Evolutionary conservation across 2,113 vertebrate genomes (phyloP), one percentile per base, ranked within the genome.

Genomic region (Nerophis ophidion): DNA sequence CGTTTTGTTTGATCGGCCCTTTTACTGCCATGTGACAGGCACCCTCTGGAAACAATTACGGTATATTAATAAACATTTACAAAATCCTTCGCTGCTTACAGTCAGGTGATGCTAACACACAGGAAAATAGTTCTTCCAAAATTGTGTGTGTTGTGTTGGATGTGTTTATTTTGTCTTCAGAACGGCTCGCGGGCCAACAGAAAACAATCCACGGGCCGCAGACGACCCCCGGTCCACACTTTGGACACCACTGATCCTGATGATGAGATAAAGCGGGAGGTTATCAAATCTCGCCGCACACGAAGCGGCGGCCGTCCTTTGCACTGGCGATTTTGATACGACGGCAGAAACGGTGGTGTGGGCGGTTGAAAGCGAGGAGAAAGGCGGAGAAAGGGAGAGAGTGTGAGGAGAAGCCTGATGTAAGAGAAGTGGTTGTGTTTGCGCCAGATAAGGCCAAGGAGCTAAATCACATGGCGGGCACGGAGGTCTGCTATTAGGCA

Each of bases 401-500:
- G 72, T 69, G 74, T 68, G 66, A 78, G 77, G 85, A 82, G 79
- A 75, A 81, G 69, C 68, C 61, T 79, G 76, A 84, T 81, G 79
- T 58, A 71, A 60, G 72, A 80, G 81, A 84, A 84, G 81, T 75
- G 85, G 89, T 86, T 87, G 85, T 89, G 86, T 89, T 91, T 87
- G 73, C 75, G 51, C 55, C 70, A 89, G 87, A 89, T 90, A 90
- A 90, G 86, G 81, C 74, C 81, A 69, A 75, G 77, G 73, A 81
- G 85, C 83, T 85, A 80, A 86, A 88, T 88, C 82, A 85, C 75
- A 80, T 69, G 72, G 76, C 71, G 68, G 83, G 85, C 69, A 72
- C 81, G 81, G 77, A 83, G 80, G 86, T 80, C 79, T 80, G 84
- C 82, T 85, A 89, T 90, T 91, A 90, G 88, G 85, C 87, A 87